phyloP scores from a whole-genome alignment of 2,113 vertebrate species.

The Semnornis frantzii region DNA sequence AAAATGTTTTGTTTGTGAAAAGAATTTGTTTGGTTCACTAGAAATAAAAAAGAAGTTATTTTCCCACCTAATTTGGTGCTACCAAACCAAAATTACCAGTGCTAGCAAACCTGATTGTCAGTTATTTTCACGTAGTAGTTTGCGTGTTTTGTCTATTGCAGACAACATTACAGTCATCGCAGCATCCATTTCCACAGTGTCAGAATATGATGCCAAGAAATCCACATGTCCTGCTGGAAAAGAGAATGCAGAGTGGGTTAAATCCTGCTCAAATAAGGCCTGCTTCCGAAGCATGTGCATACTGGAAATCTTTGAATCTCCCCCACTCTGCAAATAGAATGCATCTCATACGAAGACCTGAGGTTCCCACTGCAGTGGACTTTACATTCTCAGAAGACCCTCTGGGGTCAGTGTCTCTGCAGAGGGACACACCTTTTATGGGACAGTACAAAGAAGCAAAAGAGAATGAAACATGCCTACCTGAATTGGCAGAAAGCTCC shows the following conservation, averaged over 20 bases:
- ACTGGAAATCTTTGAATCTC: background rate
- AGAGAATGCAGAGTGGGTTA: background rate
- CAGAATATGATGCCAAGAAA: background rate
- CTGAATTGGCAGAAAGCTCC: background rate
- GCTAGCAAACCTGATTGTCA: background rate
- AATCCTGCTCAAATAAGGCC: background rate
- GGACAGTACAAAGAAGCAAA: background rate
- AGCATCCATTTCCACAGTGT: background rate
- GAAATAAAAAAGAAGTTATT: background rate
- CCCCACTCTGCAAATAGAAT: background rate
- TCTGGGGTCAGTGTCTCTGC: background rate
- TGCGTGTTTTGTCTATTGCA: background rate
- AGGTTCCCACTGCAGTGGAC: background rate
- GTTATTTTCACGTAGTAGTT: background rate
- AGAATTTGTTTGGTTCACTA: background rate
- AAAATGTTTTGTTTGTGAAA: background rate
- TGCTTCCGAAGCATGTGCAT: background rate
- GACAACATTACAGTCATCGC: constrained; percentile 30
- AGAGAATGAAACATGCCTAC: background rate
- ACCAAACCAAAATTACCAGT: background rate
- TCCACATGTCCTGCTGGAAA: background rate
- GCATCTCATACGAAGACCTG: background rate
- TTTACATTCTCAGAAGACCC: background rate
- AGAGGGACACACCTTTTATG: background rate
- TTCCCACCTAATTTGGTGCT: background rate